These are phyloP conservation scores for Condylostylus longicornis DNA, from an alignment of 1,140 invertebrate species.

Conservation along the genomic window DNA sequence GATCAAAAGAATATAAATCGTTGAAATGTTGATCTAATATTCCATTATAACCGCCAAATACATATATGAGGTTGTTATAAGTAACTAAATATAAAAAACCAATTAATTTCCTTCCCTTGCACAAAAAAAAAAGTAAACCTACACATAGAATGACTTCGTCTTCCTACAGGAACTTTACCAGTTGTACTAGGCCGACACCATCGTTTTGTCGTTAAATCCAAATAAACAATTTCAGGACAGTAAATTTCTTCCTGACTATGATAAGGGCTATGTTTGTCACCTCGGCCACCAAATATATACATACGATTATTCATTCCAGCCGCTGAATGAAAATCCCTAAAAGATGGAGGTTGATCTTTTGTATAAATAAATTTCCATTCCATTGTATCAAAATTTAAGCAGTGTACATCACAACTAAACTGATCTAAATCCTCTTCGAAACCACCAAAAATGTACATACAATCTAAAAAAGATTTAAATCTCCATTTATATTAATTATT, in stretches of 20 bases:
- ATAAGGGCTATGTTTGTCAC: constrained; percentile 47
- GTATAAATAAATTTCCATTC: constrained; percentile 51
- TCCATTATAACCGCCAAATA: constrained; percentile 81
- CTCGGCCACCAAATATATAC: constrained; percentile 77
- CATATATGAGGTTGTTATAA: constrained; percentile 57
- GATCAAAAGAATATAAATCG: constrained; percentile 60
- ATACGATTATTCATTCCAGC: constrained; percentile 55
- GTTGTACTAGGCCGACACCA: constrained; percentile 48
- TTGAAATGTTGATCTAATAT: constrained; percentile 58
- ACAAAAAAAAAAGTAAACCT: constrained; percentile 32
- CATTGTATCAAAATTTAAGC: constrained; percentile 55
- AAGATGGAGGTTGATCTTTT: constrained; percentile 44
- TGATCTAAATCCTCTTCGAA: constrained; percentile 62
- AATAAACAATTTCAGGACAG: constrained; percentile 57
- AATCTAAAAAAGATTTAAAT: too few relatives aligned
- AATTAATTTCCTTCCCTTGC: constrained; percentile 1
- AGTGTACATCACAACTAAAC: constrained; percentile 66
- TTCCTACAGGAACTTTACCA: constrained; percentile 47
- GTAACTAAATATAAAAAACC: constrained; percentile 43
- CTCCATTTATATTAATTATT: too few relatives aligned
- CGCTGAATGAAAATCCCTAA: constrained; percentile 78
- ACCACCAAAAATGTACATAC: constrained; percentile 85
- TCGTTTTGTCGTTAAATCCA: constrained; percentile 50
- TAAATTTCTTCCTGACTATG: constrained; percentile 58
- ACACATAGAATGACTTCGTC: constrained; percentile 81